Conservation (phyloP, 2,797 vertebrate genomes). For the Pseudochirops corinnae region DNA sequence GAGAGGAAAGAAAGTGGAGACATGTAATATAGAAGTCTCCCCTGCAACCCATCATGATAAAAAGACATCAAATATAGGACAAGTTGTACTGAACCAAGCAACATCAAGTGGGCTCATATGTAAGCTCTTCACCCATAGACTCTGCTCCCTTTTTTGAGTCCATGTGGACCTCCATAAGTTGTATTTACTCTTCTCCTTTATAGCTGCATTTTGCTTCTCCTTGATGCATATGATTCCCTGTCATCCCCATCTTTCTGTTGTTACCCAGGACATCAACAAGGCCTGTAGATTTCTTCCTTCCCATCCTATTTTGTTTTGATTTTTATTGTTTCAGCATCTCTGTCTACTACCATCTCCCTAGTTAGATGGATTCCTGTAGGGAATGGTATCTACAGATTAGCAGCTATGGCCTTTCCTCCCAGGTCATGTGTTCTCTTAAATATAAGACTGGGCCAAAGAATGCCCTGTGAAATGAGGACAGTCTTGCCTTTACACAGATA, state of each 20-base stretch:
- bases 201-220: not conserved
- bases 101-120: not conserved
- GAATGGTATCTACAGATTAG: not conserved
- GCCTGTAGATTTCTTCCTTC: not conserved
- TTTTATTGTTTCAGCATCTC: not conserved
- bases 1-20: not conserved
- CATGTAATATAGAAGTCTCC: not conserved
- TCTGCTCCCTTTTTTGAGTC: not conserved
- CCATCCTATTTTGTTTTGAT: not conserved
- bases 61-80: not conserved
- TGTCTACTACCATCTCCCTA: not conserved
- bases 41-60: not conserved
- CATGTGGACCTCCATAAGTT: not conserved
- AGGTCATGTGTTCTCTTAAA: not conserved
- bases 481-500: not conserved
- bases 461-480: not conserved
- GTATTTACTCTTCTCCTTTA: not conserved
- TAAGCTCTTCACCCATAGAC: not conserved
- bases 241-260: not conserved
- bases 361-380: not conserved
- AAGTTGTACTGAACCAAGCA: not conserved
- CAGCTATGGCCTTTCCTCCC: not conserved
- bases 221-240: not conserved
- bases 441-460: not conserved
- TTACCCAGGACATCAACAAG: not conserved